phyloP scores from a whole-genome alignment of 2,797 vertebrate genomes.

The Limosa lapponica region DNA sequence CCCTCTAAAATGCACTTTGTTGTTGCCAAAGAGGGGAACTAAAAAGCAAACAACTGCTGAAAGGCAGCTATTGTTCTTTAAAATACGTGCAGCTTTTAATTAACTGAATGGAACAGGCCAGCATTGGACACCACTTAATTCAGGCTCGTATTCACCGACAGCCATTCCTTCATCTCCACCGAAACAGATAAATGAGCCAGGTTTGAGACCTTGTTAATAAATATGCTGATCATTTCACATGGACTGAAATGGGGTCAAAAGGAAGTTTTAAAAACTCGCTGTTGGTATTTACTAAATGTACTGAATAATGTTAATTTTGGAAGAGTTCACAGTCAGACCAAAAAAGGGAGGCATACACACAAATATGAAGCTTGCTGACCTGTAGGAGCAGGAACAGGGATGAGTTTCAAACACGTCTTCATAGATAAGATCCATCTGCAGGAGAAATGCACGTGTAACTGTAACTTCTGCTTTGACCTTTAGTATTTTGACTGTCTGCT shows the following conservation, averaged over 20 bases:
- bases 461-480: neutral
- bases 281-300: constrained; percentile 21
- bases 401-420: neutral
- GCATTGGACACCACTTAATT: neutral
- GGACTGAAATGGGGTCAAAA: constrained; percentile 32
- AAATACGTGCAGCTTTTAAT: constrained; percentile 50
- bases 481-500: neutral
- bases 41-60: constrained; percentile 64
- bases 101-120: constrained; percentile 2
- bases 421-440: neutral
- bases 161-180: neutral
- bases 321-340: neutral
- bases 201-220: constrained; percentile 41
- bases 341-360: neutral
- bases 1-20: constrained; percentile 36
- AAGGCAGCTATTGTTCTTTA: constrained; percentile 56
- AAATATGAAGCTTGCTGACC: neutral
- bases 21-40: constrained; percentile 47
- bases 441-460: neutral
- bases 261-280: constrained; percentile 35
- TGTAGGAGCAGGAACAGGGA: neutral
- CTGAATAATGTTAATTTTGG: constrained; percentile 46
- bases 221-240: constrained; percentile 24
- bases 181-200: neutral
- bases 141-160: neutral